Base-by-base conservation (phyloP, 2,888 invertebrate species). In the Rotaria sp. region DNA sequence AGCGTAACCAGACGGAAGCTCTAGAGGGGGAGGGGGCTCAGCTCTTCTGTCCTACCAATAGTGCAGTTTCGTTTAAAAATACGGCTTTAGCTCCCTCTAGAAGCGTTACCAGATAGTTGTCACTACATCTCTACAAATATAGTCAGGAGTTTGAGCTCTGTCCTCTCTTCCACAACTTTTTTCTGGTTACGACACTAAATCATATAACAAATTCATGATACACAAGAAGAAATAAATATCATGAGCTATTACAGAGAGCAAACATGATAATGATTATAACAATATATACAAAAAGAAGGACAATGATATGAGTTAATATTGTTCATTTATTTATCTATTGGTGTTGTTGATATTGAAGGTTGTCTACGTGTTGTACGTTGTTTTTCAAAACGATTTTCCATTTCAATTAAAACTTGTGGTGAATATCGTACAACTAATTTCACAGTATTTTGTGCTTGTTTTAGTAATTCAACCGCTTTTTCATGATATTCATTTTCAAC, bases 401-500 rank as follows among this genome's bases (percentile, higher is more conserved):
- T 99, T 93, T 99, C 99, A 91, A 99, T 99, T 85, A 99, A 92
- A 41, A 99, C 96, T 91, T 96, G 95, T 30, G 99, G 99, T 55
- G 98, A 98, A 91, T 99, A 99, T 86, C 99, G 93, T 0, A 98
- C 97, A 52, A 98, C 97, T 45, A 87, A 88, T 35, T 90, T 21
- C 89, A 90, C 75, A 90, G 84, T 87, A 89, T 92, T 97, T 89
- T 95, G 94, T 57, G 99, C 98, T 91, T 96, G 96, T 91, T 99
- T 99, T 86, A 99, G 91, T 55, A 99, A 92, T 91, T 99, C 98
- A 0, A 99, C 99, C 87, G 99, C 99, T 92, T 96, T 97, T 91
- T 99, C 99, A 90, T 99, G 99, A 90, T 97, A 97, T 92, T 99
- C 99, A 3, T 97, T 97, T 92, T 99, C 99, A 0, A 99, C 99